Percentiles rank a stretch among this genome's conserved stretches.
phyloP scores from a whole-genome alignment of 2,797 vertebrate species.

The Vultur gryphus region DNA sequence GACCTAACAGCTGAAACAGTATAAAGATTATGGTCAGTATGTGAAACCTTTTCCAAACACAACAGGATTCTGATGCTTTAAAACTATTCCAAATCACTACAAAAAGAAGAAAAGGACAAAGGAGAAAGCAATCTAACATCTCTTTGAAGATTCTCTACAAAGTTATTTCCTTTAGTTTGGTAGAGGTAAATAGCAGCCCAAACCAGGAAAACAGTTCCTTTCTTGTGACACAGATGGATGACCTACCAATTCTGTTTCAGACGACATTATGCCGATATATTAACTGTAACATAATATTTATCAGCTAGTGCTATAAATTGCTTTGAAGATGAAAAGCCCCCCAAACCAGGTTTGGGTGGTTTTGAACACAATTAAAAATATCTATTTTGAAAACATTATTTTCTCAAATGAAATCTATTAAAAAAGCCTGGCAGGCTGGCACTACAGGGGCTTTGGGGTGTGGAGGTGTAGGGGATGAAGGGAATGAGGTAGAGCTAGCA shows the following conservation, averaged over 20 bases:
- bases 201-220: background rate
- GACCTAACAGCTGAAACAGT: background rate
- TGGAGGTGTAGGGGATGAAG: background rate
- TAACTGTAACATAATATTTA: conserved; percentile 50
- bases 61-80: background rate
- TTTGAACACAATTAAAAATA: background rate
- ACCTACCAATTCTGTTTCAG: conserved; percentile 18
- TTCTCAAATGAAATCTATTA: background rate
- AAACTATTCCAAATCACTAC: background rate
- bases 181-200: background rate
- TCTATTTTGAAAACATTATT: background rate
- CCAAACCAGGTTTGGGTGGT: background rate
- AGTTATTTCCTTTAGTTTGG: background rate
- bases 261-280: conserved; percentile 20
- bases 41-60: background rate
- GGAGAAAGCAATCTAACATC: background rate
- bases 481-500: background rate
- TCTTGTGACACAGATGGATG: conserved; percentile 41
- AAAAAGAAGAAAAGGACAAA: background rate
- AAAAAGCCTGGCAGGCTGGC: background rate
- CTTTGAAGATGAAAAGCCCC: conserved; percentile 52
- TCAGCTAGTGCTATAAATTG: conserved; percentile 1
- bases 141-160: background rate
- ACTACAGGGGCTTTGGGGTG: background rate
- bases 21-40: background rate